A percentile compares a stretch with the other conserved stretches of the same genome.
These are phyloP conservation scores for Caenorhabditis drosophilae DNA, from an alignment of 2,888 invertebrate species.

Conservation along the genomic window DNA sequence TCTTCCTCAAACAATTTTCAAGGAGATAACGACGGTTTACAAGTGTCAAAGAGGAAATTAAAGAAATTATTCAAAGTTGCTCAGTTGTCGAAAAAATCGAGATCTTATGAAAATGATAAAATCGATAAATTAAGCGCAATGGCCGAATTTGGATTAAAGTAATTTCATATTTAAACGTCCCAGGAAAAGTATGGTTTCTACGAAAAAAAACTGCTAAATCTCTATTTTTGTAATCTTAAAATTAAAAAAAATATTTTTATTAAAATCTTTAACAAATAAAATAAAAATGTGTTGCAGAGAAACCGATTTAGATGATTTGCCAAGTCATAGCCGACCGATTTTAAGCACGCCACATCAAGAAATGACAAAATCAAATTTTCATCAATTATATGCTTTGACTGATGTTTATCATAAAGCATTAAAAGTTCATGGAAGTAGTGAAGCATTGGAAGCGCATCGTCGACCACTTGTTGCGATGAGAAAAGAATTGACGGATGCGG, in stretches of 20 bases:
- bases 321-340: constrained; percentile 22
- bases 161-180: no score
- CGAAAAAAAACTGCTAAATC: no score
- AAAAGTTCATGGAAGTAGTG: constrained; percentile 34
- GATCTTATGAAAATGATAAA: constrained; percentile 55
- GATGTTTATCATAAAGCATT: constrained; percentile 53
- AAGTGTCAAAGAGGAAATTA: constrained; percentile 19
- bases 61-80: constrained; percentile 38
- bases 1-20: constrained; percentile 3
- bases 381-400: constrained; percentile 45
- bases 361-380: constrained; percentile 13
- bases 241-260: no score
- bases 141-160: constrained; percentile 56
- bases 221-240: no score
- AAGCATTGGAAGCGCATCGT: constrained; percentile 52
- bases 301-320: constrained; percentile 49
- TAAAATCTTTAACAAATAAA: not conserved
- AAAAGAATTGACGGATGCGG: constrained; percentile 53
- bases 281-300: constrained; percentile 23
- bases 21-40: not conserved
- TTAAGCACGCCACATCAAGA: constrained; percentile 28
- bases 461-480: constrained; percentile 52
- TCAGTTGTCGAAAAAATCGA: constrained; percentile 34
- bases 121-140: constrained; percentile 53
- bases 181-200: no score